Percentiles rank a stretch among this genome's conserved stretches.
phyloP scores from a whole-genome alignment of 2,888 invertebrate genomes.

The Leucoma salicis region DNA sequence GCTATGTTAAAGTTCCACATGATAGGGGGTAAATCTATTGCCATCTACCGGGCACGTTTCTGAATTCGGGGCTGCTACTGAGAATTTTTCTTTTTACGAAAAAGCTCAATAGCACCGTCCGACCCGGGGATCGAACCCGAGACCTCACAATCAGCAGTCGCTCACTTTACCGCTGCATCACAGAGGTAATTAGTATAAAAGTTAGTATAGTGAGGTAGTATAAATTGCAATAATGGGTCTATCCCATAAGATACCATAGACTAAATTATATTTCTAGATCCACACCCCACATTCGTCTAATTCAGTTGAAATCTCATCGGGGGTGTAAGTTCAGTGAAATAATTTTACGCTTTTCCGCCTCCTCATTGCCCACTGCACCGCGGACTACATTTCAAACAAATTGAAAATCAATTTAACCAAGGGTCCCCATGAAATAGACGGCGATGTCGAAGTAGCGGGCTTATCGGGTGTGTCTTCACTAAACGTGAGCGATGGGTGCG shows the following conservation, averaged over 20 bases:
- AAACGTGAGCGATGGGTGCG: neutral
- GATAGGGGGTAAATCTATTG: no score
- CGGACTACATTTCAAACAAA: constrained; percentile 78
- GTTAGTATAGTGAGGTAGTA: no score
- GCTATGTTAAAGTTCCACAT: no score
- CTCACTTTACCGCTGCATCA: no score
- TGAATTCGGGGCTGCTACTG: no score
- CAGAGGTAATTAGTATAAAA: no score
- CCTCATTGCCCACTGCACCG: constrained; percentile 69
- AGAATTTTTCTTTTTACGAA: no score
- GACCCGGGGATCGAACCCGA: no score
- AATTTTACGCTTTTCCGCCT: constrained; percentile 75
- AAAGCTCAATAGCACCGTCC: no score
- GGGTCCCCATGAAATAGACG: constrained; percentile 59
- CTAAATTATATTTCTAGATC: constrained; percentile 22
- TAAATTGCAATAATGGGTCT: no score
- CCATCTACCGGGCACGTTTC: no score
- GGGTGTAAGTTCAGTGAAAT: constrained; percentile 61
- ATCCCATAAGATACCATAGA: neutral
- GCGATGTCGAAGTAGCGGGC: constrained; percentile 32
- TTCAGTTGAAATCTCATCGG: constrained; percentile 65
- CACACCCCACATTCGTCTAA: constrained; percentile 38
- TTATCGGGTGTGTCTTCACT: constrained; percentile 3
- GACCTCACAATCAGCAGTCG: no score
- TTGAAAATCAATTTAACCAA: constrained; percentile 79